Evolutionary conservation across 1,140 invertebrate genomes (phyloP).

Genomic region (Whitmania pigra): DNA sequence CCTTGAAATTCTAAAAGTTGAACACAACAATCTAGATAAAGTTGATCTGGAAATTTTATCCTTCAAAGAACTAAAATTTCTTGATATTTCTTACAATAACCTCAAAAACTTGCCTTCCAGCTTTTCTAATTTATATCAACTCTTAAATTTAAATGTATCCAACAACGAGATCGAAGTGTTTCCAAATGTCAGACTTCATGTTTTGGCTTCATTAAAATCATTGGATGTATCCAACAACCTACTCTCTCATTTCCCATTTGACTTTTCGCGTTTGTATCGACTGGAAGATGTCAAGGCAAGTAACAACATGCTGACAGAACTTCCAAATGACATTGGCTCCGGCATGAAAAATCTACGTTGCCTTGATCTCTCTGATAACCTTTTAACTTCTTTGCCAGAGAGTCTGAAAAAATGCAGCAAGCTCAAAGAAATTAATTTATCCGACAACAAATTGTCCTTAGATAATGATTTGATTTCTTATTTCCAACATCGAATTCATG

Average conservation of each 20-base stretch:
- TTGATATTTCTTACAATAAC: constrained; percentile 35
- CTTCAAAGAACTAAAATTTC: constrained; percentile 31
- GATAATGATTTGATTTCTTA: background rate
- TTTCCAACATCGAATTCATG: background rate
- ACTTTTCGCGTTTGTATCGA: constrained; percentile 29
- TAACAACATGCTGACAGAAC: constrained; percentile 30
- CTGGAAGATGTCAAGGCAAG: constrained; percentile 2
- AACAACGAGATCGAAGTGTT: constrained; percentile 37
- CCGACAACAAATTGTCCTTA: constrained; percentile 32
- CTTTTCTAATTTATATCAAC: constrained; percentile 35
- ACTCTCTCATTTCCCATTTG: constrained; percentile 26
- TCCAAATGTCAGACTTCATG: constrained; percentile 36
- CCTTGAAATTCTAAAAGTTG: constrained; percentile 10
- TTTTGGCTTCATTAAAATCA: constrained; percentile 27
- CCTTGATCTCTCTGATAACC: constrained; percentile 35
- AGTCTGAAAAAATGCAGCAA: constrained; percentile 33
- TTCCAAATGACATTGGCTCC: constrained; percentile 33
- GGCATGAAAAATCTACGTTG: constrained; percentile 32
- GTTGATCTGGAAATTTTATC: constrained; percentile 32
- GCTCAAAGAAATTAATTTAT: constrained; percentile 33
- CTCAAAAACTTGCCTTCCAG: constrained; percentile 25
- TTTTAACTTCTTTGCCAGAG: constrained; percentile 35
- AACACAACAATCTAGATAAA: constrained; percentile 30
- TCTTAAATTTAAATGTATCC: constrained; percentile 33
- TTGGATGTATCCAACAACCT: background rate